Evolutionary conservation across 1,140 invertebrate species (phyloP), one percentile per base, ranked within the genome.

Genomic region (Agrilus planipennis): DNA sequence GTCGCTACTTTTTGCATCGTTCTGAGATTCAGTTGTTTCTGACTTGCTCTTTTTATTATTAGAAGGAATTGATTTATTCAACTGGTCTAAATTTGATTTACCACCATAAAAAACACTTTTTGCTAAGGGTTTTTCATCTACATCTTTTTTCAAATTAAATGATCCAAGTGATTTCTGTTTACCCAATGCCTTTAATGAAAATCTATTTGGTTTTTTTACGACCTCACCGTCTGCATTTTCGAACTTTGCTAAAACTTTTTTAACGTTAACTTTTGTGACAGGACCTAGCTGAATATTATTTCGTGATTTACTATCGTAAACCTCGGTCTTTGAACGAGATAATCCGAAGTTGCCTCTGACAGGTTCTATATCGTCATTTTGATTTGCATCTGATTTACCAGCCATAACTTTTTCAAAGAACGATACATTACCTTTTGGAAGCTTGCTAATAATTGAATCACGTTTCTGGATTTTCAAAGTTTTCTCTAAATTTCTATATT

Each of bases 401-500:
- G 51, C 47, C 20, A 62, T 36, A 42, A 55, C 50, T 14, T 38
- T 38, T 35, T 62, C 60, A 39, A 62, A 62, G 31, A 52, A 56
- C 9, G 46, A 48, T 10, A 62, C 44, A 41, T 60, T 61, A 43
- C 55, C 51, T 45, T 54, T 55, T 2, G 56, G 54, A 14, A 61
- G 35, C 50, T 56, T 60, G 42, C 49, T 52, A 9, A 62, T 44
- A 11, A 59, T 27, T 7, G 44, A 42, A 27, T 54, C 55, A 19
- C 37, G 34, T 37, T 55, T 42, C 0, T 51, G 49, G 10, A 37
- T 43, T 50, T 60, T 61, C 20, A 61, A 47, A 4, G 45, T 34
- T 10, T 31, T 34, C 44, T 62, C 60, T 32, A 62, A 39, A 42
- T 61, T 60, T 43, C 56, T 54, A 36, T 62, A 62, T 44, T 62